phyloP scores from a whole-genome alignment of 2,888 invertebrate genomes.

The Elegia similella region DNA sequence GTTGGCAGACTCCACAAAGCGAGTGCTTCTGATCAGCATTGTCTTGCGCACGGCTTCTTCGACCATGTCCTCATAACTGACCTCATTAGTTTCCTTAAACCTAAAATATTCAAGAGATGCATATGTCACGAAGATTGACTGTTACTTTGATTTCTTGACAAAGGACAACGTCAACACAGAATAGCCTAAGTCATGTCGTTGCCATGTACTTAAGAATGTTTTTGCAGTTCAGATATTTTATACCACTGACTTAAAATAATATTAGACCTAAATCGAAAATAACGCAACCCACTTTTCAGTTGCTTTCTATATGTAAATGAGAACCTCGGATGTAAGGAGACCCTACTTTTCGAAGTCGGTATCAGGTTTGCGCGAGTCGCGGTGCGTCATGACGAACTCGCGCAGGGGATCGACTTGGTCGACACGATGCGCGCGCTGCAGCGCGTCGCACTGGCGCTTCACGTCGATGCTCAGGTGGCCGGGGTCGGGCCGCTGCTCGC shows the following conservation, averaged over 20 bases:
- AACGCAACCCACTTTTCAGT: too few species aligned
- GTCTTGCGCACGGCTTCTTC: conserved; percentile 65
- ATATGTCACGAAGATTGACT: too few species aligned
- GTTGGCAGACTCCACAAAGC: conserved; percentile 57
- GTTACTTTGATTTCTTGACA: too few species aligned
- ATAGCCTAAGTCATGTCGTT: too few species aligned
- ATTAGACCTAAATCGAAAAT: too few species aligned
- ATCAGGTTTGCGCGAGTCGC: conserved; percentile 51
- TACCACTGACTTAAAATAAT: too few species aligned
- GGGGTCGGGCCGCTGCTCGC: conserved; percentile 32
- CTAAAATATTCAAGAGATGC: conserved; percentile 31
- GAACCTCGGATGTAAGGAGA: neutral
- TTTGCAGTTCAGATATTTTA: too few species aligned
- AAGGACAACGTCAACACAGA: too few species aligned
- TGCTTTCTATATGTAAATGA: neutral
- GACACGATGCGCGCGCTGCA: conserved; percentile 34
- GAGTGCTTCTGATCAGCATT: conserved; percentile 47
- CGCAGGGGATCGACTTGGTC: conserved; percentile 60
- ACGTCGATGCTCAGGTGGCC: conserved; percentile 42
- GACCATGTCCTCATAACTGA: conserved; percentile 47
- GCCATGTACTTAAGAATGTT: too few species aligned
- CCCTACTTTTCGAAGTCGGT: conserved; percentile 36
- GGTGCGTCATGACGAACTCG: conserved; percentile 54
- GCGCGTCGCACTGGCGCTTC: conserved; percentile 49
- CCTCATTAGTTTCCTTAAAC: conserved; percentile 43